Evolutionary conservation across 2,113 vertebrate species (phyloP), one percentile per base, ranked within the genome.

Genomic region (Eleginops maclovinus): DNA sequence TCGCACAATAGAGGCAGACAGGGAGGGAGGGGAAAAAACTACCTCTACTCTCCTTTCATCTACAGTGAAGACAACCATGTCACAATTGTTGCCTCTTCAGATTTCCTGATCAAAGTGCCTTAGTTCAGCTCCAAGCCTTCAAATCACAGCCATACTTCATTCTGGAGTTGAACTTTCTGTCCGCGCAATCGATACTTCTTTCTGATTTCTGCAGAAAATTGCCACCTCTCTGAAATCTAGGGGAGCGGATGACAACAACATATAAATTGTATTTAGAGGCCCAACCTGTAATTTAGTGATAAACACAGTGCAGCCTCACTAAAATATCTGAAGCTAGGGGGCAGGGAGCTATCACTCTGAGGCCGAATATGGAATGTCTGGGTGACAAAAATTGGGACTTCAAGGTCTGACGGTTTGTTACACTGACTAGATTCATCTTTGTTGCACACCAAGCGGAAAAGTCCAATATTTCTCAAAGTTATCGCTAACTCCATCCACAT

Each of bases 101-200:
- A 87, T 87, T 84, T 81, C 64, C 87, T 90, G 91, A 92, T 92
- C 90, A 93, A 93, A 93, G 91, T 83, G 65, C 67, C 79, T 54
- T 21, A 72, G 83, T 86, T 87, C 84, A 74, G 44, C 79, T 82
- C 82, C 81, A 83, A 84, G 64, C 83, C 76, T 87, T 83, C 82
- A 78, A 86, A 87, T 82, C 80, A 51, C 82, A 80, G 47, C 77
- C 77, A 61, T 31, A 81, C 86, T 82, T 85, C 84, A 77, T 79
- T 81, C 65, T 43, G 67, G 72, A 82, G 89, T 83, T 85, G 56
- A 89, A 83, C 85, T 79, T 72, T 51, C 50, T 13, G 41, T 68
- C 47, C 43, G 66, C 17, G 84, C 82, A 59, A 91, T 91, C 87
- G 36, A 91, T 91, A 79, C 81, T 46, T 58, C 59, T 76, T 82